Evolutionary conservation across 2,797 vertebrate species (phyloP).

Genomic region (Enteromius trimaculatus): DNA sequence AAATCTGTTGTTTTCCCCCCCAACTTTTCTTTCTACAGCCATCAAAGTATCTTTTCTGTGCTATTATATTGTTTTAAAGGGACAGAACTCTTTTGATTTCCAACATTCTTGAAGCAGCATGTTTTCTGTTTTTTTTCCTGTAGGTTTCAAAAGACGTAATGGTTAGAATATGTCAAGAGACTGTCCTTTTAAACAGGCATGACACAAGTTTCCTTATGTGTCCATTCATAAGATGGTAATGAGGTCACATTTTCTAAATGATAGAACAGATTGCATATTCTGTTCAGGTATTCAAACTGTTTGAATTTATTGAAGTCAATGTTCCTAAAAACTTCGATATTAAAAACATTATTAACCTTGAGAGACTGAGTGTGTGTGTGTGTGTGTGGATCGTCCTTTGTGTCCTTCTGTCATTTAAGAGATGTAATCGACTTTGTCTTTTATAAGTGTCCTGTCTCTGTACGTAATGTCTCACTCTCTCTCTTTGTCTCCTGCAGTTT

Average conservation of each 20-base stretch:
- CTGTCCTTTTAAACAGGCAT: neutral
- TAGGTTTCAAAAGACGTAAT: neutral
- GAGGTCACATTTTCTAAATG: neutral
- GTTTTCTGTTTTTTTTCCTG: neutral
- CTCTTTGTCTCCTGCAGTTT: slow-evolving; percentile 74
- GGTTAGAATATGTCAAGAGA: neutral
- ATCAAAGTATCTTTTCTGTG: neutral
- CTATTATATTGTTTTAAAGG: neutral
- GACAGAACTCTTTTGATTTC: neutral
- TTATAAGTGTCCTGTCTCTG: slow-evolving; percentile 14
- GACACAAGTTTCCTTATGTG: neutral
- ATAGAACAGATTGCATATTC: neutral
- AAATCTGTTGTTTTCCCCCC: neutral
- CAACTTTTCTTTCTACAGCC: neutral
- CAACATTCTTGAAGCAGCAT: neutral
- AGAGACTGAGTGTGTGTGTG: neutral
- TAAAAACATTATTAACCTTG: slow-evolving; percentile 40
- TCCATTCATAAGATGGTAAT: neutral
- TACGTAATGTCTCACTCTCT: neutral
- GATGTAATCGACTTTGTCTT: slow-evolving; percentile 43
- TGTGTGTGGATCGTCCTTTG: neutral
- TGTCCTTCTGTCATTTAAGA: slow-evolving; percentile 34
- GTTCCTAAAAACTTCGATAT: slow-evolving; percentile 16
- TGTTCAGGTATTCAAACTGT: neutral
- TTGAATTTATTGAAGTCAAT: neutral